Conservation (phyloP, 2,888 invertebrate species). For the Buathra laborator region DNA sequence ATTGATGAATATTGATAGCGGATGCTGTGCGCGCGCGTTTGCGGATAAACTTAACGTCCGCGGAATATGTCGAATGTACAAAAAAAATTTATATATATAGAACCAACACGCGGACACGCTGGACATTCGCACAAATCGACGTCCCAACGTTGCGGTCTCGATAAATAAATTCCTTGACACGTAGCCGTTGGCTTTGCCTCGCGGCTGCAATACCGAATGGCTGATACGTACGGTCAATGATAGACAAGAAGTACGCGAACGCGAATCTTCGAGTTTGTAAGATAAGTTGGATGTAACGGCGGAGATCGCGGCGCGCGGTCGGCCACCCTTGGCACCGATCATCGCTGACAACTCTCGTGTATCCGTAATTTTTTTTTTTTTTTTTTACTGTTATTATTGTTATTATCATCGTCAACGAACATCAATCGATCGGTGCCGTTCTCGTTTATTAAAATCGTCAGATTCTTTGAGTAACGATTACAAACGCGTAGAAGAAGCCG, state of each 20-base stretch:
- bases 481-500: background rate
- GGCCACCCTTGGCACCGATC: constrained; percentile 14
- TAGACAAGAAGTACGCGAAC: background rate
- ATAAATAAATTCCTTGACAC: constrained; percentile 67
- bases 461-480: background rate
- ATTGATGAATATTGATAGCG: background rate
- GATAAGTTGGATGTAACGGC: background rate
- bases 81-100: background rate
- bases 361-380: background rate
- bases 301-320: background rate
- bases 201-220: constrained; percentile 12
- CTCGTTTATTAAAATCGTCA: background rate
- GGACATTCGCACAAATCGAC: constrained; percentile 51
- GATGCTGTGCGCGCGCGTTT: background rate
- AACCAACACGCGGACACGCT: constrained; percentile 19
- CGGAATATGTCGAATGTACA: background rate
- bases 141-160: constrained; percentile 34
- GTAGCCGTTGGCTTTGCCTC: constrained; percentile 55
- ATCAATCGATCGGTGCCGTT: constrained; percentile 3
- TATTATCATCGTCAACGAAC: background rate
- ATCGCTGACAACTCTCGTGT: background rate
- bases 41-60: background rate
- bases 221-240: background rate
- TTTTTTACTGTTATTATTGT: background rate
- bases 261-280: background rate